Evolutionary conservation across 2,888 invertebrate species (phyloP), one percentile per base, ranked within the genome.

Genomic region (Bembecia ichneumoniformis): DNA sequence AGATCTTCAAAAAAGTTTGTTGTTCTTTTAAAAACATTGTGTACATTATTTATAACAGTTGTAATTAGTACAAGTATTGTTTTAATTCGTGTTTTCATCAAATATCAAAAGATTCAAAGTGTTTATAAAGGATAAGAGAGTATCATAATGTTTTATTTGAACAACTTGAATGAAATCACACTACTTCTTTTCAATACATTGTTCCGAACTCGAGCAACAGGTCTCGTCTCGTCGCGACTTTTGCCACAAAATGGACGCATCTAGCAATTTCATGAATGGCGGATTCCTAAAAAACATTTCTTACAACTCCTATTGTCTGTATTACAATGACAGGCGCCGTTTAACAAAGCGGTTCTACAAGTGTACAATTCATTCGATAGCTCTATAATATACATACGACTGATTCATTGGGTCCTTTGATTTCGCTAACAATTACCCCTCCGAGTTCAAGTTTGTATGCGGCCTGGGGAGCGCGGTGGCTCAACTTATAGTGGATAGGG

Each of bases 241-340:
- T 74, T 66, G 69, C 74, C 68, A 72, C 74, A 79, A 78, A 81
- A 79, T 74, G 68, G 64, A 71, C 67, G 70, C 77, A 79, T 77
- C 78, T 77, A 80, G 81, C 72, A 74, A 73, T 72, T 77, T 77
- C 69, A 78, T 86, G 84, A 86, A 86, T 87, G 82, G 72, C 64
- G 74, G 64, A 82, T 80, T 82, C 73, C 82, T 84, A 86, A 87
- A 87, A 86, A 86, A 82, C 81, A 75, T 81, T 84, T 76, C 87
- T 86, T 84, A 78, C 83, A 84, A 83, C 79, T 82, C 77, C 75
- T 74, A 87, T 87, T 87, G 86, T 87, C 76, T 83, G 82, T 70
- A 57, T 28, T 55, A 84, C 83, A 86, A 84, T 82, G 77, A 75
- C 82, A 79, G 72, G 80, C 86, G 82, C 78, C 82, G 67, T 62